Evolutionary conservation across 2,888 invertebrate species (phyloP), one percentile per base, ranked within the genome.

Genomic region (Dendrolimus houi): DNA sequence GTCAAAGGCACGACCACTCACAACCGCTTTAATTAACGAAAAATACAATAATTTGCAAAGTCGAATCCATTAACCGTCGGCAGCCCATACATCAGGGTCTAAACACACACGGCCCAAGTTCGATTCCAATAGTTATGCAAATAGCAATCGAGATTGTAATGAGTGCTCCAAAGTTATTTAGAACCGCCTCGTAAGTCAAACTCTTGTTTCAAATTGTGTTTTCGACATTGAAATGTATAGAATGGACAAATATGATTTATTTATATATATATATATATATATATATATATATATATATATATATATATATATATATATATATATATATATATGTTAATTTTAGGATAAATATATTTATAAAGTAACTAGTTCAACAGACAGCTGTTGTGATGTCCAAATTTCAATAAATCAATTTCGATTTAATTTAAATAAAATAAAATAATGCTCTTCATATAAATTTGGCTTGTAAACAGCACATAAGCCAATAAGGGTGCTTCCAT

Each of bases 111-210:
- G 79, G 77, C 68, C 73, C 61, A 70, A 71, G 72, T 83, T 83
- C 87, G 83, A 85, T 84, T 90, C 88, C 89, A 90, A 90, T 90
- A 89, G 89, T 87, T 90, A 90, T 90, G 89, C 89, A 89, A 90
- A 90, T 90, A 85, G 78, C 85, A 75, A 80, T 74, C 77, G 74
- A 76, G 79, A 77, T 79, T 81, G 87, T 89, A 90, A 90, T 90
- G 88, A 90, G 86, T 81, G 85, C 80, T 81, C 83, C 84, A 84
- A 85, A 81, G 89, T 89, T 87, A 90, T 88, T 90, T 87, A 89
- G 83, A 78, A 77, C 81, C 78, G 71, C 74, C 79, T 82, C 89
- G 89, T 90, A 90, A 89, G 84, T 90, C 89, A 90, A 86, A 81
- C 74, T 77, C 80, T 79, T 76, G 74, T 81, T 85, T 74, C 80